Evolutionary conservation across 2,113 vertebrate genomes (phyloP).

Genomic region (Phaethornis superciliosus): DNA sequence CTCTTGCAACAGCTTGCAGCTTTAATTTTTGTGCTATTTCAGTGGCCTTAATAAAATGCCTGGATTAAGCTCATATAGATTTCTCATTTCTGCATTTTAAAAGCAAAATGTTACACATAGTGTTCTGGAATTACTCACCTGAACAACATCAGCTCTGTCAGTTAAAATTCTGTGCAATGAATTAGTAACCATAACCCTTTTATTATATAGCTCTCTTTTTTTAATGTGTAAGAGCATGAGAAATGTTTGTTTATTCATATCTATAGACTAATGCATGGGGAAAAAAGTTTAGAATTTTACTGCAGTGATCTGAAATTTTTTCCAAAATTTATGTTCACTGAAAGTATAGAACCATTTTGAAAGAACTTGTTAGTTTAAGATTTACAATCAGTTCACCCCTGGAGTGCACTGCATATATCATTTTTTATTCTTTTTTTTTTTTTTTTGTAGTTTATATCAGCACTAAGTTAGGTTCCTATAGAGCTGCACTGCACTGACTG

Average conservation of each 20-base stretch:
- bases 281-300: neutral
- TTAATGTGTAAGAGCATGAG: neutral
- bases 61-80: neutral
- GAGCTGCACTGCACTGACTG: neutral
- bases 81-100: neutral
- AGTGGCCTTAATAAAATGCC: neutral
- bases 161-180: neutral
- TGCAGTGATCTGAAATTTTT: neutral
- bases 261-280: neutral
- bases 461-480: neutral
- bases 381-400: neutral
- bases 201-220: neutral
- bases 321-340: neutral
- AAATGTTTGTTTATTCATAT: neutral
- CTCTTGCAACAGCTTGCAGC: neutral
- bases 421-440: conserved; percentile 43
- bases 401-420: neutral
- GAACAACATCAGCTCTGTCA: neutral
- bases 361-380: neutral
- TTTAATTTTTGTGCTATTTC: neutral
- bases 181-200: neutral
- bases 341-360: neutral
- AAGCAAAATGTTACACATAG: neutral
- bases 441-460: neutral
- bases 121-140: neutral